Base-by-base conservation (phyloP, 2,113 vertebrate genomes). In the Ia io region DNA sequence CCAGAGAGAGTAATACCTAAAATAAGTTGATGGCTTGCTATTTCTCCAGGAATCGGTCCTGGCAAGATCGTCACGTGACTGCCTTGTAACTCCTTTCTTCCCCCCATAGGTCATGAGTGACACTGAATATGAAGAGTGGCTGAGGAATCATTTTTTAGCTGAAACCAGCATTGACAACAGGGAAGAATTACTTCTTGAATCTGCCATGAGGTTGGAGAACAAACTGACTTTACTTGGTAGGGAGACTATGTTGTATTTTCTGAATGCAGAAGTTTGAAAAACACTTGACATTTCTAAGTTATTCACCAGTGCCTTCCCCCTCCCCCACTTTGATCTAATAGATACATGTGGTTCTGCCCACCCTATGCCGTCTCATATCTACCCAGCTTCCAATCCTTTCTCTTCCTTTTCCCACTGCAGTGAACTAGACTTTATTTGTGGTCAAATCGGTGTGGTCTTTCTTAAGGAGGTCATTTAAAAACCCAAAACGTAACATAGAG, bases 81-180 rank as follows among this genome's bases (percentile, higher is more conserved):
- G 32, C 28, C 30, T 93, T 44, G 22, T 9, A n/a, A 4, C 40
- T 37, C 8, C 70, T 8, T 47, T 61, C 30, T 42, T 79, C 1
- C 14, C 93, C 20, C 97, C 97, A 0, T 76, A 99, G 99, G 98
- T 99, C 70, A 96, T 99, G 98, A 98, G 98, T 79, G 98, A 99
- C 92, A 95, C 97, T 9, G 99, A 99, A 69, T 99, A 99, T 37
- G 86, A 98, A 14, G 98, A 98, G 49, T 99, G 99, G 99, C 96
- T 99, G 93, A 98, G 99, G 93, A 97, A 94, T 30, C 99, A 98
- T 49, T 98, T 98, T 97, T 94, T 98, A 97, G 99, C 99, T 7
- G 99, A 99, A 98, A 99, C 99, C 96, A 99, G 98, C 98, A 99
- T 99, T 70, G 99, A 99, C 96, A 98, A 98, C 89, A 97, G 99